phyloP scores from a whole-genome alignment of 2,888 invertebrate species.

The Diarsia rubi region DNA sequence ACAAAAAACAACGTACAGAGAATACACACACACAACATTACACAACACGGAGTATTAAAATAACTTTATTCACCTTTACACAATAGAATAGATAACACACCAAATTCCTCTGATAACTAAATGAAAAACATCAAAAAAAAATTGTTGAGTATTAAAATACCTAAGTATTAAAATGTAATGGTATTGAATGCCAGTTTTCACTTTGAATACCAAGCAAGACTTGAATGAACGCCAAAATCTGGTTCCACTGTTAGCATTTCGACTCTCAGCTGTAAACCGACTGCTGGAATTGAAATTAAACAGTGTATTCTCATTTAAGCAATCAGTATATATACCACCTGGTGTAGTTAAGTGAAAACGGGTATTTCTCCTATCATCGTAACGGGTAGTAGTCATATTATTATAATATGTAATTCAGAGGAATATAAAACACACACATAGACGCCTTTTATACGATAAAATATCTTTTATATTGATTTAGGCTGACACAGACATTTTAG shows the following conservation, averaged over 20 bases:
- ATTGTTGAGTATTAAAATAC: too few species aligned
- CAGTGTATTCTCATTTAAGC: neutral
- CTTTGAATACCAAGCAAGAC: neutral
- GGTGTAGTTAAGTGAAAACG: neutral
- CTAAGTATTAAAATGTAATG: too few species aligned
- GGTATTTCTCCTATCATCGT: neutral
- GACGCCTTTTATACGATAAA: conserved; percentile 47
- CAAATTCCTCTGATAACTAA: conserved; percentile 42
- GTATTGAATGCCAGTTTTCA: neutral
- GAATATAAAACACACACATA: conserved; percentile 32
- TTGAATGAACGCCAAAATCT: neutral
- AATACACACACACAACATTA: neutral
- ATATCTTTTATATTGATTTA: conserved; percentile 34
- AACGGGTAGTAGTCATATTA: neutral
- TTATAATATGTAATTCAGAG: conserved; percentile 38
- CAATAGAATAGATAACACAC: conserved; percentile 29
- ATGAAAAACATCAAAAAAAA: too few species aligned
- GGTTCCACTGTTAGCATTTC: neutral
- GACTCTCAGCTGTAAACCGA: neutral
- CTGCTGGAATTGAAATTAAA: neutral
- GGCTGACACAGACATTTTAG: conserved; percentile 41
- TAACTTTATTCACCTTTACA: conserved; percentile 6
- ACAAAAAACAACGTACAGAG: neutral
- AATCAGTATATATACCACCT: neutral
- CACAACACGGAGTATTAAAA: neutral